Conservation (phyloP, 2,888 invertebrate species). For the Branchipolynoe longqiensis region DNA sequence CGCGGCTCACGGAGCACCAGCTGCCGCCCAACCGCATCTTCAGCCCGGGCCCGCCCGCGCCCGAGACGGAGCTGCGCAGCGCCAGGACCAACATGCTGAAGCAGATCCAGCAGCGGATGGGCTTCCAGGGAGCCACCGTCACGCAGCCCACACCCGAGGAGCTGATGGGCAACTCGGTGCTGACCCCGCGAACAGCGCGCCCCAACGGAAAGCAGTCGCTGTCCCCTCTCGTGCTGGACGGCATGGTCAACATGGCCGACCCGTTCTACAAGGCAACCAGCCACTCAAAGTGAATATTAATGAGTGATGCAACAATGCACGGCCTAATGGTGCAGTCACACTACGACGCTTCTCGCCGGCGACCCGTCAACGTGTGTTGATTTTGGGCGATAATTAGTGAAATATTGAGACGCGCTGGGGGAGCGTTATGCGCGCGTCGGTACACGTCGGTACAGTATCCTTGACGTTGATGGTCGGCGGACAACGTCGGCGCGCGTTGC, state of each 20-base stretch:
- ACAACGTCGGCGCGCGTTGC: too few relatives aligned
- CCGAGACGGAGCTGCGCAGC: conserved; percentile 44
- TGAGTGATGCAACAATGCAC: not conserved
- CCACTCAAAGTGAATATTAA: not conserved
- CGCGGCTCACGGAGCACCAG: not conserved
- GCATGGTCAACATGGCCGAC: not conserved
- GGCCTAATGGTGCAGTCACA: too few relatives aligned
- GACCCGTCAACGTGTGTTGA: too few relatives aligned
- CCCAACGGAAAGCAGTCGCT: not conserved
- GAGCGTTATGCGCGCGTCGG: too few relatives aligned
- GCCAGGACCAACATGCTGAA: conserved; percentile 57
- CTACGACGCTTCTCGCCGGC: too few relatives aligned
- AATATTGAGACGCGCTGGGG: too few relatives aligned
- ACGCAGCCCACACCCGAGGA: not conserved
- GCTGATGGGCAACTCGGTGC: not conserved
- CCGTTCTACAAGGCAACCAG: not conserved
- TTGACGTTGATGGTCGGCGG: too few relatives aligned
- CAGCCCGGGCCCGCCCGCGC: conserved; percentile 56
- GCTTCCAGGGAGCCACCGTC: not conserved
- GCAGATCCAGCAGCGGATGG: conserved; percentile 39
- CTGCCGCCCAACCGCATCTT: conserved; percentile 18
- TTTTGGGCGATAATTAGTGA: too few relatives aligned
- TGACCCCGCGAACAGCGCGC: not conserved
- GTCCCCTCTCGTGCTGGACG: not conserved
- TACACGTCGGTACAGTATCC: too few relatives aligned